A percentile compares a stretch with the other conserved stretches of the same genome.
Evolutionary conservation across 1,140 invertebrate species (phyloP).

Genomic region (Lineus longissimus): DNA sequence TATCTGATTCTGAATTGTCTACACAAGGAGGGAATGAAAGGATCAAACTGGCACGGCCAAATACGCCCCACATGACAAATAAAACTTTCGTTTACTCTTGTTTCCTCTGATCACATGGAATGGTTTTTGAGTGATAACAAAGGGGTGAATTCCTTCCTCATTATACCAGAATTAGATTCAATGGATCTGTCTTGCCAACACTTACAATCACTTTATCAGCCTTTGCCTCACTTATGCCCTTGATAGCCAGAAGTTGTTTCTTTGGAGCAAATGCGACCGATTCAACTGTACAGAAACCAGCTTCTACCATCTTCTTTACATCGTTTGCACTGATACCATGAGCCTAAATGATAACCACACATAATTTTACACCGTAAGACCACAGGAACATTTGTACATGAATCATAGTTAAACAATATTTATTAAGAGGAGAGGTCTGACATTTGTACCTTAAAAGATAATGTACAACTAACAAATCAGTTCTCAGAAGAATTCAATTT

Average conservation of each 20-base stretch:
- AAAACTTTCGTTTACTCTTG: too few species aligned
- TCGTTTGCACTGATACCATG: conserved; percentile 81
- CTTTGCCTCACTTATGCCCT: conserved; percentile 96
- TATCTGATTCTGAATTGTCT: too few species aligned
- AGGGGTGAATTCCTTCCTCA: too few species aligned
- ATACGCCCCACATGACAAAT: too few species aligned
- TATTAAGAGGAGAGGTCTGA: not conserved
- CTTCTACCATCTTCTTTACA: conserved; percentile 89
- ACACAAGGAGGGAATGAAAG: not conserved
- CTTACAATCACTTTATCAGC: conserved; percentile 87
- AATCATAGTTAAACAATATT: not conserved
- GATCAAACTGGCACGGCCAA: too few species aligned
- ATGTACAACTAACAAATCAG: too few species aligned
- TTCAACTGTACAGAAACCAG: conserved; percentile 92
- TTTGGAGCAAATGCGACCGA: conserved; percentile 91
- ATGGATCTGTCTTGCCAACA: too few species aligned
- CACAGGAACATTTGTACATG: not conserved
- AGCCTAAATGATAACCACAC: conserved; percentile 28
- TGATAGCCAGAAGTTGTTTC: conserved; percentile 82
- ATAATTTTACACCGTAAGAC: not conserved
- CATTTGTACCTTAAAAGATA: not conserved
- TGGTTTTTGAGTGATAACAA: too few species aligned
- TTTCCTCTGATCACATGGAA: too few species aligned
- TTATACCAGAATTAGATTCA: too few species aligned
- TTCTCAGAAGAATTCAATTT: too few species aligned